A percentile compares a stretch with the other conserved stretches of the same genome.
Evolutionary conservation across 2,113 vertebrate species (phyloP).

Genomic region (Corythaixoides concolor): DNA sequence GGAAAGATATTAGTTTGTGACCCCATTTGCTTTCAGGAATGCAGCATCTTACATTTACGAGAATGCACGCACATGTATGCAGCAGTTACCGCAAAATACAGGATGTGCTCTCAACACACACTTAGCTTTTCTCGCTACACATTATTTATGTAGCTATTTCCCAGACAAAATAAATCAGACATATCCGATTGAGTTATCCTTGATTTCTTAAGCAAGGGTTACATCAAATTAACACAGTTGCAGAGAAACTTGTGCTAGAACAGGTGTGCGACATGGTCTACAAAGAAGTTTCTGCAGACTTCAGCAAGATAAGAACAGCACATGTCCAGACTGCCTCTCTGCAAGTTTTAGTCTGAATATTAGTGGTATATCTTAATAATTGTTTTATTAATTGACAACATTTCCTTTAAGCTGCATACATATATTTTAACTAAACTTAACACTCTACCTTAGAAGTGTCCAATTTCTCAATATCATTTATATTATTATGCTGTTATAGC

Average conservation of each 20-base stretch:
- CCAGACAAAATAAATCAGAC: not conserved
- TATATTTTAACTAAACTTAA: not conserved
- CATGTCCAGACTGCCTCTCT: rapidly evolving
- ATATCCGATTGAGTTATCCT: not conserved
- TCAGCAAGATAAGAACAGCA: not conserved
- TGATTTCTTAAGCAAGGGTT: not conserved
- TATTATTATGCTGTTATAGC: not conserved
- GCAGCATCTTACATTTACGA: not conserved
- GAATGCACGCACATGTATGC: not conserved
- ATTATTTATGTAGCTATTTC: not conserved
- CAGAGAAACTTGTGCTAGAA: not conserved
- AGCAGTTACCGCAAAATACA: not conserved
- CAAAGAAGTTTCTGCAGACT: not conserved
- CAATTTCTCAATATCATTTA: not conserved
- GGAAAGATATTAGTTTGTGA: not conserved
- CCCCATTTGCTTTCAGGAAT: not conserved
- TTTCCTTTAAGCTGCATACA: not conserved
- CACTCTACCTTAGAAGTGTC: not conserved
- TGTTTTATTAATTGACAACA: not conserved
- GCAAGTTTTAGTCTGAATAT: not conserved
- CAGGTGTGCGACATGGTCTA: not conserved
- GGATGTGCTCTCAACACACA: not conserved
- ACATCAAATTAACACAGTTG: not conserved
- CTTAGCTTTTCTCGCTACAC: not conserved
- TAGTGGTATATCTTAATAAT: not conserved